A percentile compares a stretch with the other conserved stretches of the same genome.
Conservation (phyloP, 2,888 invertebrate species). For the Allygus modestus region DNA sequence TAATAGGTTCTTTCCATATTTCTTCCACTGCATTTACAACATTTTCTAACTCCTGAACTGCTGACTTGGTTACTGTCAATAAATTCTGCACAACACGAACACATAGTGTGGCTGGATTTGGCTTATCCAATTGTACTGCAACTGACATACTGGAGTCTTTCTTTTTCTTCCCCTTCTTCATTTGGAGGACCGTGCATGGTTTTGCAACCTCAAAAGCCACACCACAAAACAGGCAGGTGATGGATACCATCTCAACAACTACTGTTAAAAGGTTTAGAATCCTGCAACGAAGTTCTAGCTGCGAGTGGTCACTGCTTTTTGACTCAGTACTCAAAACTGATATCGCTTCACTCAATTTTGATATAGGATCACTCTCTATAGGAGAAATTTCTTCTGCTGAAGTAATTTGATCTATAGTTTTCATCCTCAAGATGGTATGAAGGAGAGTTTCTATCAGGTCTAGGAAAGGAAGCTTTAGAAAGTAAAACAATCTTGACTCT, state of each 20-base stretch:
- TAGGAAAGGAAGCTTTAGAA: constrained; percentile 40
- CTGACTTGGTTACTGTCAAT: constrained; percentile 13
- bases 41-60: constrained; percentile 17
- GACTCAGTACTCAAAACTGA: neutral
- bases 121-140: neutral
- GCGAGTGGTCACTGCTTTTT: constrained; percentile 45
- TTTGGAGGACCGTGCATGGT: constrained; percentile 74
- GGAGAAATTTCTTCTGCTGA: neutral
- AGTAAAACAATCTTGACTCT: constrained; percentile 59
- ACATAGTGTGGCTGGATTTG: neutral
- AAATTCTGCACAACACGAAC: neutral
- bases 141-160: constrained; percentile 57
- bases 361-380: neutral
- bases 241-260: constrained; percentile 66
- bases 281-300: constrained; percentile 63
- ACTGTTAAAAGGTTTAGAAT: constrained; percentile 62
- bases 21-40: constrained; percentile 4
- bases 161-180: constrained; percentile 80
- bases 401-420: constrained; percentile 10
- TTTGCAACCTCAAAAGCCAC: constrained; percentile 77
- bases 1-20: constrained; percentile 1
- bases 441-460: constrained; percentile 20
- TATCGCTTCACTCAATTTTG: constrained; percentile 35
- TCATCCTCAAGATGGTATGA: neutral
- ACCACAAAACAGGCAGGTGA: constrained; percentile 75